Base-by-base conservation (phyloP, 2,888 invertebrate species). In the Trachelus tabidus region DNA sequence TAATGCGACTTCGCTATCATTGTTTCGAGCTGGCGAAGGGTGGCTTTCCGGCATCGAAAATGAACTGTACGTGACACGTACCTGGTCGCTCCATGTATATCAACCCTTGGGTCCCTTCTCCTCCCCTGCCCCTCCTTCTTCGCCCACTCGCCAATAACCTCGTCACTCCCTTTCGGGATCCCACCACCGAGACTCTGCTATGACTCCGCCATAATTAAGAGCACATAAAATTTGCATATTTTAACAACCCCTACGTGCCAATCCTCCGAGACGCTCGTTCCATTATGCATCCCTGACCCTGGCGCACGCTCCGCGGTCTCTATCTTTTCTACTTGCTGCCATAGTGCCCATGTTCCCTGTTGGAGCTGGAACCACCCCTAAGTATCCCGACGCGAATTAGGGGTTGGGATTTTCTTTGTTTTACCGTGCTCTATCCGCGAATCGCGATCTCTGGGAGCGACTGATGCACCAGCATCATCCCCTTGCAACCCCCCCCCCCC, bases 181-280 rank as follows among this genome's bases (percentile, higher is more conserved):
- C 71, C 75, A 71, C 37, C 34, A 34, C n/a, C 69, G 37, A 71
- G 77, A 37, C 75, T 69, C 33, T 56, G 69, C 75, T 69, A 75
- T 56, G 71, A 35, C 75, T 75, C 69, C 12, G 75, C 75, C 69
- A 75, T 77, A 77, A 77, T 77, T 77, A 77, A 75, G 77, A 77
- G 77, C 71, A 75, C 56, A 77, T 77, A 75, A 77, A 75, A 77
- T 77, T 77, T 77, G 71, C 77, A 77, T 77, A 75, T 75, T 77
- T 77, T 77, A 77, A 77, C 77, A 77, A 75, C 77, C 75, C 69
- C 74, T 77, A 77, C 77, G 77, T 77, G 77, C 75, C 77, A 77
- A 77, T 75, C 77, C 75, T 75, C 56, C 71, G 77, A 77, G 75
- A 75, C 75, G 69, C 56, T 69, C 75, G 56, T 77, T 77, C 74